These are phyloP conservation scores for Hoplodrina ambigua DNA, from an alignment of 2,888 invertebrate genomes.

Conservation along the genomic window DNA sequence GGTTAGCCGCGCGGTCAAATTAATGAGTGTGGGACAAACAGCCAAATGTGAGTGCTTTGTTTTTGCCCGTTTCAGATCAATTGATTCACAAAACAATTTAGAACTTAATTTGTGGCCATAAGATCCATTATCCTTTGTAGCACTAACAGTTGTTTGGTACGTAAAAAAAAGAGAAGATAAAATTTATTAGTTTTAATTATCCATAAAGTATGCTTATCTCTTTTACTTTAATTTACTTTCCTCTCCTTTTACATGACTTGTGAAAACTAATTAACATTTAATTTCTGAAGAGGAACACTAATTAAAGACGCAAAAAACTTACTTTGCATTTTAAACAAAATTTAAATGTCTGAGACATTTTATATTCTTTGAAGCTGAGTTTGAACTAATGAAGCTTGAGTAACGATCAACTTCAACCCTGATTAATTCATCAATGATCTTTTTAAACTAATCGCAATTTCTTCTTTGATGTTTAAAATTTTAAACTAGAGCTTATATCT, in stretches of 20 bases:
- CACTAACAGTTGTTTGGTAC: slow-evolving; percentile 6
- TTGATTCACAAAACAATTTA: slow-evolving; percentile 34
- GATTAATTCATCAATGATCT: slow-evolving; percentile 29
- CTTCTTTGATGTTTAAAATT: slow-evolving; percentile 5
- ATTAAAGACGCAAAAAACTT: slow-evolving; percentile 39
- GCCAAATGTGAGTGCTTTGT: slow-evolving; percentile 71
- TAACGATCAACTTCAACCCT: slow-evolving; percentile 23
- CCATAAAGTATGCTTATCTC: slow-evolving; percentile 59
- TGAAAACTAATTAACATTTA: slow-evolving; percentile 53
- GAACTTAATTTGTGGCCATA: slow-evolving; percentile 25
- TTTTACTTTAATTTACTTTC: slow-evolving; percentile 49
- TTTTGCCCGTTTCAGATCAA: slow-evolving; percentile 64
- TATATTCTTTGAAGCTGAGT: slow-evolving; percentile 38
- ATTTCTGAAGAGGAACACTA: slow-evolving; percentile 30
- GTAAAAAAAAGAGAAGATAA: slow-evolving; percentile 50
- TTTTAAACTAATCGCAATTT: not conserved
- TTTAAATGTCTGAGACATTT: slow-evolving; percentile 48
- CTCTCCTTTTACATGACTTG: slow-evolving; percentile 44
- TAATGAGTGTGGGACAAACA: slow-evolving; percentile 82
- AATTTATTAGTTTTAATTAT: slow-evolving; percentile 64
- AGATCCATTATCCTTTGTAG: slow-evolving; percentile 28
- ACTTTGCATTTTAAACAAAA: slow-evolving; percentile 47
- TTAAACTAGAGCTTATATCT: not conserved
- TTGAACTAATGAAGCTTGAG: slow-evolving; percentile 41
- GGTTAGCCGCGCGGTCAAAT: slow-evolving; percentile 80